A percentile compares a stretch with the other conserved stretches of the same genome.
Conservation (phyloP, 2,888 invertebrate species). For the Pharmacophagus antenor region DNA sequence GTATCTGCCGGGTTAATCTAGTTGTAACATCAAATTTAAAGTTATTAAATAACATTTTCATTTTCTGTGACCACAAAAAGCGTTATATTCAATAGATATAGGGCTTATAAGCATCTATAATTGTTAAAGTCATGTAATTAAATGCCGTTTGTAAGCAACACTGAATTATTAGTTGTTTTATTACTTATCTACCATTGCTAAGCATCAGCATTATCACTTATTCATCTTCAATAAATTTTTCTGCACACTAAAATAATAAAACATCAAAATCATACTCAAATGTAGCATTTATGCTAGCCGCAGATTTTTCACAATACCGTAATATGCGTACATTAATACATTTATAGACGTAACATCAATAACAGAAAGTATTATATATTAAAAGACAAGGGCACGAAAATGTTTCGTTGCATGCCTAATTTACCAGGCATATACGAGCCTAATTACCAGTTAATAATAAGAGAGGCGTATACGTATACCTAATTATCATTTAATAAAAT, state of each 20-base stretch:
- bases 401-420: too few relatives aligned
- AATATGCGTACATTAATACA: constrained; percentile 12
- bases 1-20: too few relatives aligned
- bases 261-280: background rate
- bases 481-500: constrained; percentile 10
- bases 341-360: background rate
- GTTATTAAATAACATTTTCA: constrained; percentile 60
- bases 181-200: background rate
- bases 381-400: too few relatives aligned
- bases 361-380: background rate
- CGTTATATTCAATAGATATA: constrained; percentile 35
- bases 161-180: background rate
- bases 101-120: constrained; percentile 38
- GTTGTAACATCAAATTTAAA: constrained; percentile 63
- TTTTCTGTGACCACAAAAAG: constrained; percentile 37
- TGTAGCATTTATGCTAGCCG: constrained; percentile 16
- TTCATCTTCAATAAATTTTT: background rate
- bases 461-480: constrained; percentile 14
- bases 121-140: constrained; percentile 11
- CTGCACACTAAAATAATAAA: background rate
- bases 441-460: too few relatives aligned
- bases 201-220: background rate
- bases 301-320: constrained; percentile 18
- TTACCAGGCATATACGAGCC: too few relatives aligned
- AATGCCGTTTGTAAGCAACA: background rate